Conservation (phyloP, 2,797 vertebrate genomes). For the Echeneis naucrates region DNA sequence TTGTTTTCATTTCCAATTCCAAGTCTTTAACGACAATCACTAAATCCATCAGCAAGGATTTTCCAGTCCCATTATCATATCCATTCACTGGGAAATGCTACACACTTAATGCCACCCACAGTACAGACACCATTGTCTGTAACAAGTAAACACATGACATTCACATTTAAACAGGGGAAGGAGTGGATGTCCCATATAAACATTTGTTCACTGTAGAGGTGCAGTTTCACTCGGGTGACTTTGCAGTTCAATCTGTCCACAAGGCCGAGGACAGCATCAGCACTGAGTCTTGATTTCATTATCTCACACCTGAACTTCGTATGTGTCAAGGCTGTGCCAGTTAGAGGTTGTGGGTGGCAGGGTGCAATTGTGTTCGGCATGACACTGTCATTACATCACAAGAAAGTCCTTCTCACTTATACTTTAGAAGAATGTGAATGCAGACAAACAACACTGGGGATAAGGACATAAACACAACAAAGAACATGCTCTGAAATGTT, state of each 20-base stretch:
- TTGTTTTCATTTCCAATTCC: conserved; percentile 29
- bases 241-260: conserved; percentile 45
- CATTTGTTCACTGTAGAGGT: conserved; percentile 20
- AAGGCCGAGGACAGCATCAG: conserved; percentile 11
- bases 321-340: conserved; percentile 51
- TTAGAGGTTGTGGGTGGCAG: not conserved
- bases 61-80: not conserved
- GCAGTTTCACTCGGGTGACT: conserved; percentile 51
- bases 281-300: conserved; percentile 34
- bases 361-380: not conserved
- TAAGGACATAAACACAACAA: not conserved
- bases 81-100: conserved; percentile 1
- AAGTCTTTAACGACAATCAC: conserved; percentile 10
- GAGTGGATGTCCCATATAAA: not conserved
- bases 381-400: conserved; percentile 39
- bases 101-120: not conserved
- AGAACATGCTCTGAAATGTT: not conserved
- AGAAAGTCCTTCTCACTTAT: conserved; percentile 39
- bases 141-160: conserved; percentile 7
- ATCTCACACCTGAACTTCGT: conserved; percentile 55
- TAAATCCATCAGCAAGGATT: conserved; percentile 1
- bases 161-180: not conserved
- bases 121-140: not conserved
- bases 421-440: conserved; percentile 28
- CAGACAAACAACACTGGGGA: conserved; percentile 10